Conservation (phyloP, 92 coral and sea anemone species). For the Actinostola sp. region DNA sequence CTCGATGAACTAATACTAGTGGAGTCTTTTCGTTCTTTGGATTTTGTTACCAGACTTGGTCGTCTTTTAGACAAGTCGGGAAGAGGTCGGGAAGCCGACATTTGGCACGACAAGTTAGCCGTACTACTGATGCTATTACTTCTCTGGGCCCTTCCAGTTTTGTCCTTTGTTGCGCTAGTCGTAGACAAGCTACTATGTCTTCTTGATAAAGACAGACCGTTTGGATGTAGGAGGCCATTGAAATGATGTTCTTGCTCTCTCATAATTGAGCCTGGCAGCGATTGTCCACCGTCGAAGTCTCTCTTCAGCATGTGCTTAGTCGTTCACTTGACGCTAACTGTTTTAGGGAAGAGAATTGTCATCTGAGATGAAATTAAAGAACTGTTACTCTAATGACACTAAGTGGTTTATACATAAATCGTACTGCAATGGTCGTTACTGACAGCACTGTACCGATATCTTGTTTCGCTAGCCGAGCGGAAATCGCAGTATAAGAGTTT, state of each 20-base stretch:
- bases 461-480: background rate
- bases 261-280: constrained; percentile 6
- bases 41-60: constrained; percentile 49
- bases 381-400: background rate
- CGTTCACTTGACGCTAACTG: constrained; percentile 4
- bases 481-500: background rate
- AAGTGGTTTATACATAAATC: constrained; percentile 16
- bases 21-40: constrained; percentile 39
- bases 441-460: background rate
- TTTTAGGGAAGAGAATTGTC: background rate
- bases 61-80: constrained; percentile 36
- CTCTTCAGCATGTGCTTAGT: constrained; percentile 10
- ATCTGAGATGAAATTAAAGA: constrained; percentile 28
- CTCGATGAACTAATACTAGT: constrained; percentile 25
- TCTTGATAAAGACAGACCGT: background rate
- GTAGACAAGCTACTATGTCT: constrained; percentile 20
- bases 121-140: constrained; percentile 13
- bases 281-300: constrained; percentile 3
- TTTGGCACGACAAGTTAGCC: background rate
- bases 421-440: background rate
- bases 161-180: background rate
- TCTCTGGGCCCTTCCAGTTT: constrained; percentile 12
- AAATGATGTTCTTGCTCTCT: constrained; percentile 11
- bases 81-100: background rate
- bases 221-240: constrained; percentile 4